Base-by-base conservation (phyloP, 2,888 invertebrate species). In the Stenchaetothrips biformis region DNA sequence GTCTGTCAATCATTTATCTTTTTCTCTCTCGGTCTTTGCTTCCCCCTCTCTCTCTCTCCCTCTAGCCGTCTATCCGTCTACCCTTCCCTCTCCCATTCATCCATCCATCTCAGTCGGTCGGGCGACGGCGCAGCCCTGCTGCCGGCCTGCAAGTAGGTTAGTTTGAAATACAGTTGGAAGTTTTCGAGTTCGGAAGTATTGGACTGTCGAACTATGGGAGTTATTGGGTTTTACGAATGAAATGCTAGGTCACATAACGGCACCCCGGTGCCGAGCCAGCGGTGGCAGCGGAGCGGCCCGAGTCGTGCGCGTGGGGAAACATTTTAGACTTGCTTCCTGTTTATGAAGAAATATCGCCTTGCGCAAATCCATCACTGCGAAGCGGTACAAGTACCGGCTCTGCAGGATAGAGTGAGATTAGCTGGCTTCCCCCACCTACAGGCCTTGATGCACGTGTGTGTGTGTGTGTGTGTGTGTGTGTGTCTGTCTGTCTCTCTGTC, bases 121-220 rank as follows among this genome's bases (percentile, higher is more conserved):
- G 37, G 21, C 67, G 25, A 7, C 25, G 67, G 67, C 67, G n/a
- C 13, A 53, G 53, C n/a, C n/a, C n/a, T n/a, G n/a, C 37, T 37
- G 37, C 37, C 37, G 37, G 53, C 25, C 67, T 74, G 67, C 25
- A 21, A 74, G 67, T 74, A 74, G 67, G 67, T 74, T 74, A 74
- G 25, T 74, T 74, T 74, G 67, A 74, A 74, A 74, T 74, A 74
- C 67, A 74, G 67, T 74, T 74, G 67, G 67, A 74, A 74, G 67
- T 74, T 74, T 67, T 74, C 67, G 67, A 74, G 67, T 74, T 74
- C 25, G 67, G 25, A 74, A 74, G 67, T 74, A 74, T 74, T 74
- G 21, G 67, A 74, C 67, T 74, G 67, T 74, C 67, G 67, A 74
- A 74, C 67, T 74, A 25, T 25, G 67, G 21, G 25, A 25, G 25